Evolutionary conservation across 2,888 invertebrate genomes (phyloP), one percentile per base, ranked within the genome.

Genomic region (Andricus curvator): DNA sequence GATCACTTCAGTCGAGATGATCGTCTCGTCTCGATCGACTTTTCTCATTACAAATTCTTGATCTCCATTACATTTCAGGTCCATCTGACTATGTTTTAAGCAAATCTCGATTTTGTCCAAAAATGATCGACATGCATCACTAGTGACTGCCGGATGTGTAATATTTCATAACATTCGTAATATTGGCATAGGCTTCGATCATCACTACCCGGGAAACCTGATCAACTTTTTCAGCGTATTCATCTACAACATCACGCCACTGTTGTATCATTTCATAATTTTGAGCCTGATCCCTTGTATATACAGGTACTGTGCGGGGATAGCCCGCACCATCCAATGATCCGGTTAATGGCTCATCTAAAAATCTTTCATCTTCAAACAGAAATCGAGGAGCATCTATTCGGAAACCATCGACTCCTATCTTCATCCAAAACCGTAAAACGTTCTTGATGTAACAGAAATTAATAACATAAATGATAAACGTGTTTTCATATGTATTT

Each of bases 331-430:
- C 93, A 62, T 93, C 93, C 0, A 93, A 93, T 62, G 88, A 6
- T 78, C 88, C 90, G 22, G 94, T 93, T 11, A 90, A 82, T 0
- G 95, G 95, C 83, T 96, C 95, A 85, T 95, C 94, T 0, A 93
- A 93, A 78, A 93, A 94, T 25, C 93, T 91, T 0, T 90, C 88
- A 78, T 92, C 91, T 84, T 93, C 93, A 9, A 84, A 82, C 22
- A 95, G 88, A 87, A 94, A 94, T 0, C 95, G 95, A 1, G 95
- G 93, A 0, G 95, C 95, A 86, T 96, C 96, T 0, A 97, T 93
- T 76, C 97, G 94, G 90, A 97, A 96, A 0, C 97, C 97, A 85
- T 96, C 96, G 0, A 96, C 95, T 0, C 97, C 97, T 81, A 94
- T 94, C 51, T 95, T 94, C 5, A 33, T 33, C 33, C 33, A 33